Evolutionary conservation across 1,140 invertebrate species (phyloP).

Genomic region (Colletes gigas): DNA sequence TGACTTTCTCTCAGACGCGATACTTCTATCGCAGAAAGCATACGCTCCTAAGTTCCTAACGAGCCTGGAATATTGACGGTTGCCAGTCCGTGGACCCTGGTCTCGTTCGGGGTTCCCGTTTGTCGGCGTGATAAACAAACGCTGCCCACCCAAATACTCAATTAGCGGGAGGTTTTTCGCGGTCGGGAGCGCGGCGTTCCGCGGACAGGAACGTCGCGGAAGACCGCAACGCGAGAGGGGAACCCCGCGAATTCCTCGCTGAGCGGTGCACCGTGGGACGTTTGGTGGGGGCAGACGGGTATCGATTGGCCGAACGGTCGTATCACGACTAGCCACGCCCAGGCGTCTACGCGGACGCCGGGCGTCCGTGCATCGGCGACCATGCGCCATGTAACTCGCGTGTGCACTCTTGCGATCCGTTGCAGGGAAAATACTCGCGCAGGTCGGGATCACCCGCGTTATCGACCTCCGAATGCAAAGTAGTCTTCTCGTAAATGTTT

Average conservation of each 20-base stretch:
- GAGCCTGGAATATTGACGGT: no score
- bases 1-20: no score
- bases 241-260: constrained; percentile 55
- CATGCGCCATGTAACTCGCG: constrained; percentile 64
- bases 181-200: constrained; percentile 39
- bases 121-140: constrained; percentile 49
- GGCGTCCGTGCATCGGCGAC: constrained; percentile 36
- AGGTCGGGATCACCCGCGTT: constrained; percentile 60
- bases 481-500: constrained; percentile 63
- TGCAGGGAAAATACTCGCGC: constrained; percentile 60
- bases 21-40: no score
- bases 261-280: constrained; percentile 20
- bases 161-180: constrained; percentile 68
- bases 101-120: background rate
- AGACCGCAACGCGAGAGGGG: constrained; percentile 24
- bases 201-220: constrained; percentile 3
- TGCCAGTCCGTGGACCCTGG: no score
- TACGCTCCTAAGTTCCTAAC: no score
- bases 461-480: constrained; percentile 69
- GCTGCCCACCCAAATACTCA: constrained; percentile 61
- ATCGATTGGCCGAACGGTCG: constrained; percentile 76
- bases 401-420: constrained; percentile 48
- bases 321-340: constrained; percentile 72
- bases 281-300: constrained; percentile 45
- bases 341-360: constrained; percentile 44